Conservation (phyloP, 2,888 invertebrate genomes). For the Amblyjoppa proteus region DNA sequence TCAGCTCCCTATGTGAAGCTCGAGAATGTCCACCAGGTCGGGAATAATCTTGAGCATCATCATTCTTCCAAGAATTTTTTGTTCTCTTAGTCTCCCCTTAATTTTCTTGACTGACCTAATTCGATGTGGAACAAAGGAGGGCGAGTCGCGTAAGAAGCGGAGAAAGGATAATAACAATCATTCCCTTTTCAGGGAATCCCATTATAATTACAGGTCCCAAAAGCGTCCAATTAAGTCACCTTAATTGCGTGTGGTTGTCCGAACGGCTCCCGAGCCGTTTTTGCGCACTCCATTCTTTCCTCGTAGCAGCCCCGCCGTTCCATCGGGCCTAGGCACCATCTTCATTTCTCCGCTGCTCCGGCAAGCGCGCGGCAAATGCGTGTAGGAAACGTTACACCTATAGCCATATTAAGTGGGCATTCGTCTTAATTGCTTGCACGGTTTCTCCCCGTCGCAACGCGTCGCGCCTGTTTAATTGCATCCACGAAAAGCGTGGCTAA, state of each 20-base stretch:
- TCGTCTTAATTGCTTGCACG: constrained; percentile 75
- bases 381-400: constrained; percentile 18
- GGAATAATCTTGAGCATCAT: not conserved
- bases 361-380: constrained; percentile 43
- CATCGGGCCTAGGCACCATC: constrained; percentile 66
- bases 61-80: not conserved
- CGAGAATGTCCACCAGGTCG: not conserved
- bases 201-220: constrained; percentile 71
- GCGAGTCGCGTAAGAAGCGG: constrained; percentile 25
- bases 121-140: constrained; percentile 14
- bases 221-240: constrained; percentile 76
- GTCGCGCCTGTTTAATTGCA: constrained; percentile 73
- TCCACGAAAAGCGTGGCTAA: constrained; percentile 54
- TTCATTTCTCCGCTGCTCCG: constrained; percentile 74
- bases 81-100: not conserved
- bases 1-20: not conserved
- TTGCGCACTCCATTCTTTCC: constrained; percentile 48
- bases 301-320: constrained; percentile 58
- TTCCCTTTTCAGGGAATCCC: constrained; percentile 67
- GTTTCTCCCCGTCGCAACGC: constrained; percentile 19
- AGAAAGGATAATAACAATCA: constrained; percentile 41
- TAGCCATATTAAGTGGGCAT: constrained; percentile 59
- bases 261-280: constrained; percentile 37
- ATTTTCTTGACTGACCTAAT: constrained; percentile 22
- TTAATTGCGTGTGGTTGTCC: constrained; percentile 74